Base-by-base conservation (phyloP, 2,888 invertebrate genomes). In the Brachycybe producta region DNA sequence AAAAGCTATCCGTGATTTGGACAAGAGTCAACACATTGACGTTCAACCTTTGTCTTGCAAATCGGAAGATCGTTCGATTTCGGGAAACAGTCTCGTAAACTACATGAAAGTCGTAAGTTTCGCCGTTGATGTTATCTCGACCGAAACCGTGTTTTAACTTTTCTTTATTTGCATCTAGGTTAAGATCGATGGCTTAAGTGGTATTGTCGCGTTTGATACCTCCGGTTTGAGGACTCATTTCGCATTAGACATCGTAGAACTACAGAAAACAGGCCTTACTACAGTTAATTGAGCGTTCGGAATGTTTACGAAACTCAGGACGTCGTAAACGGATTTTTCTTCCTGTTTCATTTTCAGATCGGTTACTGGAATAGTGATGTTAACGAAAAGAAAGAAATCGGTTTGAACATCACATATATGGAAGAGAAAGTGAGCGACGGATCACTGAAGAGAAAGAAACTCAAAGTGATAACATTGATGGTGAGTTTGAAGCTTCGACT, bases 31-130 rank as follows among this genome's bases (percentile, higher is more conserved):
- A 8, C 35, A 30, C n/a, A 49, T 49, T 15, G 49, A 49, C 26
- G 43, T 49, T 19, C 27, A 43, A 24, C 26, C 30, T 13, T 34
- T 49, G 30, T 49, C 49, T n/a, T 49, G 49, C 32, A 34, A 49
- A 19, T 3, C 2, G 2, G 34, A 40, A 43, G 24, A 41, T 42
- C 30, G 21, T 5, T 43, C 32, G 41, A 15, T 21, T n/a, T 27
- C 41, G 15, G 49, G 49, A 26, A 30, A 28, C n/a, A 49, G 42
- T 32, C 42, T 49, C 7, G 34, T 42, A n/a, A 49, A 49, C 26
- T 49, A 49, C 21, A 49, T 49, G 34, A 43, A 49, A 49, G 35
- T 49, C 35, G 49, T 49, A 32, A 42, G n/a, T 32, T 7, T 5
- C 4, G 30, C 28, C 28, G 11, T 38, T 38, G 7, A 15, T 21